A percentile compares a stretch with the other conserved stretches of the same genome.
phyloP scores from a whole-genome alignment of 2,797 vertebrate species.

The Hemibagrus guttatus region DNA sequence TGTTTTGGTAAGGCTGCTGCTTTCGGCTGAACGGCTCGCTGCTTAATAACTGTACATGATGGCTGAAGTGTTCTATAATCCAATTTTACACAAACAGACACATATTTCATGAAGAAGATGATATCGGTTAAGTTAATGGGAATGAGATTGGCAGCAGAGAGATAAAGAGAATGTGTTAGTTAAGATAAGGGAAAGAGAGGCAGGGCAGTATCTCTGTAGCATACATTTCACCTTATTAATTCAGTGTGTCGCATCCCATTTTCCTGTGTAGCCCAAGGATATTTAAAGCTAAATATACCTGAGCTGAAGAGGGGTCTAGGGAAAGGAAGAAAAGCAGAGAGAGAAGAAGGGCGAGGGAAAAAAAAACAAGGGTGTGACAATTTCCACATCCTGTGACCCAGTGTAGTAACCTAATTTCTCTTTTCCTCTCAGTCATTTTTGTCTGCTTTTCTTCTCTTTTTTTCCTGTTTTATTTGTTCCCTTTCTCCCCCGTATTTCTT shows the following conservation, averaged over 20 bases:
- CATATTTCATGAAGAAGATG: slow-evolving; percentile 5
- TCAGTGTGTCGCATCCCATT: slow-evolving; percentile 60
- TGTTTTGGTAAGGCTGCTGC: slow-evolving; percentile 28
- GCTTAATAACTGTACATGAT: slow-evolving; percentile 40
- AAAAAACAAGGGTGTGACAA: slow-evolving; percentile 24
- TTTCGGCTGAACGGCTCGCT: slow-evolving; percentile 29
- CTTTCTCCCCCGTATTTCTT: neutral
- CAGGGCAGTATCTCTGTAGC: slow-evolving; percentile 48
- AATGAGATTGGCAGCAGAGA: slow-evolving; percentile 7
- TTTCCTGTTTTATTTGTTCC: slow-evolving; percentile 3
- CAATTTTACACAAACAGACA: slow-evolving; percentile 8
- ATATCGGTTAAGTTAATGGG: slow-evolving; percentile 1
- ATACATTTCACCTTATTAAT: slow-evolving; percentile 60
- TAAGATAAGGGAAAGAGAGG: slow-evolving; percentile 21
- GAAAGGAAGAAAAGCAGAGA: slow-evolving; percentile 22
- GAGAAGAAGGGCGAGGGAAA: slow-evolving; percentile 25
- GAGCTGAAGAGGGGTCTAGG: slow-evolving; percentile 45
- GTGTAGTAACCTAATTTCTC: slow-evolving; percentile 54
- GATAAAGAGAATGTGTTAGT: slow-evolving; percentile 15
- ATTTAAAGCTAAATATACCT: slow-evolving; percentile 68
- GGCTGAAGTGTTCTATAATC: neutral
- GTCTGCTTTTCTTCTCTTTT: neutral
- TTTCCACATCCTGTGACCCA: slow-evolving; percentile 55
- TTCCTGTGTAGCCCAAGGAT: slow-evolving; percentile 59
- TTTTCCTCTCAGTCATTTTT: slow-evolving; percentile 25